Conservation (phyloP, 2,888 invertebrate species). For the Sarcophaga caerulescens region DNA sequence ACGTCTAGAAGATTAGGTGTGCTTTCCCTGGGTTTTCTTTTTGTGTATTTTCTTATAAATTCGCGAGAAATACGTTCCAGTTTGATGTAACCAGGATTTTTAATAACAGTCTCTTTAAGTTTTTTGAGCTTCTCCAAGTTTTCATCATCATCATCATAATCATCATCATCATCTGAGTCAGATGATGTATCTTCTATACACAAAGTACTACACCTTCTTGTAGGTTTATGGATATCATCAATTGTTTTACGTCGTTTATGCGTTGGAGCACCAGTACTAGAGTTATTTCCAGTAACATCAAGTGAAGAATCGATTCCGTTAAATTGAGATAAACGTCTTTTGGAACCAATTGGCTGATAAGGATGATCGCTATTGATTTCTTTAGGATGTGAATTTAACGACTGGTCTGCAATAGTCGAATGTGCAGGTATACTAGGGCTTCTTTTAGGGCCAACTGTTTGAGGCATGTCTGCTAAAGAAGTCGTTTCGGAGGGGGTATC, state of each 20-base stretch:
- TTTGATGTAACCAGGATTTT: background rate
- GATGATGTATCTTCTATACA: conserved; percentile 31
- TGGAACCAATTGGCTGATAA: background rate
- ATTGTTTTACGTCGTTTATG: conserved; percentile 53
- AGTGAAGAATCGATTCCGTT: background rate
- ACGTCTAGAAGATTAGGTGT: conserved; percentile 41
- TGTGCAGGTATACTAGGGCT: conserved; percentile 64
- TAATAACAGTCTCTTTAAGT: background rate
- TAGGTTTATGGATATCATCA: conserved; percentile 22
- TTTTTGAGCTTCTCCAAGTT: background rate
- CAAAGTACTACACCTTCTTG: background rate
- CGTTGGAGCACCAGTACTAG: no score
- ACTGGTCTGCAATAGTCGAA: conserved; percentile 45
- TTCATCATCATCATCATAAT: background rate
- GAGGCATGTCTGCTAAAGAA: background rate
- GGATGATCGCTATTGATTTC: background rate
- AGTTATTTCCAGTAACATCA: no score
- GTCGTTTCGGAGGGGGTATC: background rate
- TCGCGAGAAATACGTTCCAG: conserved; percentile 35
- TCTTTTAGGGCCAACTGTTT: conserved; percentile 52
- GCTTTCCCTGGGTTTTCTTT: background rate
- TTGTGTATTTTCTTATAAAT: conserved; percentile 43
- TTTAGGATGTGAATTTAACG: background rate
- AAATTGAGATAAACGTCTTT: background rate
- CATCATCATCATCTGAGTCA: background rate